Evolutionary conservation across 2,888 invertebrate genomes (phyloP), one percentile per base, ranked within the genome.

Genomic region (Fabriciana adippe): DNA sequence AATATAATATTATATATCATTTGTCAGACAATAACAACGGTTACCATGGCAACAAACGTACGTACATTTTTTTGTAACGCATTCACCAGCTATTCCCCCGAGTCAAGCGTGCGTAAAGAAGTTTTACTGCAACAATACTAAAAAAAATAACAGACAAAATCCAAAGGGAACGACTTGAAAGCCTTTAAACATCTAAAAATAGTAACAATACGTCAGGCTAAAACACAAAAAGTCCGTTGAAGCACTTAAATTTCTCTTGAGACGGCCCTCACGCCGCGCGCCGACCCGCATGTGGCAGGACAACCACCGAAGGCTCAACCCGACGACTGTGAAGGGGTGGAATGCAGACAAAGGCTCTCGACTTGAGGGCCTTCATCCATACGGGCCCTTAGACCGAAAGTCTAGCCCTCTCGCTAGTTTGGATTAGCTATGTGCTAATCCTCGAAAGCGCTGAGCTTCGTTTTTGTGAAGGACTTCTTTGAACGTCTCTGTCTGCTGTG

Each of bases 281-380:
- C 55, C 57, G 55, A 50, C 68, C 66, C 70, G 70, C 66, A 70
- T 64, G 11, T 3, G 8, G 61, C 65, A 64, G 66, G 71, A 62
- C 66, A 56, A 54, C 59, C 64, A 59, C 67, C 65, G 67, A 67
- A 71, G 71, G 72, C 67, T 72, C 65, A 71, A 69, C 67, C 65
- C 57, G 65, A 67, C 67, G 66, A 55, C 67, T 67, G 35, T 57
- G 56, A 69, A 67, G 63, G 69, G 64, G 64, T 67, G 67, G 55
- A 26, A 26, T 69, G 69, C 69, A 66, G 69, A 66, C 71, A 69
- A 71, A 69, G 65, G 55, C 65, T 21, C 71, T 71, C 60, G 6
- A 56, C 48, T 63, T 21, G 63, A 72, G 71, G 45, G 64, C 66
- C 69, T 57, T 59, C 66, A 69, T 61, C 61, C 61, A 67, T 70